Base-by-base conservation (phyloP, 2,113 vertebrate genomes). In the Neotoma lepida region DNA sequence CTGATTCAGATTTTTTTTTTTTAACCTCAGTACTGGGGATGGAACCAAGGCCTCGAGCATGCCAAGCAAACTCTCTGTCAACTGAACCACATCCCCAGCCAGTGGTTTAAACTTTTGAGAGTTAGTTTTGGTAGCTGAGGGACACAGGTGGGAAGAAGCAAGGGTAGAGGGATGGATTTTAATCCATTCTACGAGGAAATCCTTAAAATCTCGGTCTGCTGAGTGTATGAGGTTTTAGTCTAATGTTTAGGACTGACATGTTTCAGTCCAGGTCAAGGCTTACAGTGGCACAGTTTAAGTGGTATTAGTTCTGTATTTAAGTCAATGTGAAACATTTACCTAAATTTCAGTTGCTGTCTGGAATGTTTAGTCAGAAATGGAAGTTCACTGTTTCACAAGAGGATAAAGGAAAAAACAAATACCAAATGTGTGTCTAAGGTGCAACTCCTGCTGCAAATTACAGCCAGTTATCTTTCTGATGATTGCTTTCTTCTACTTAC, bases 291-390 rank as follows among this genome's bases (percentile, higher is more conserved):
- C 46, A 18, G 39, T 85, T 66, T 46, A 66, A 64, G 41, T 46
- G 44, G 9, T 85, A 26, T 51, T 51, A 68, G 15, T 49, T 71
- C 54, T 66, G 1, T 91, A 41, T 80, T 86, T 94, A 94, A 58
- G 92, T 51, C n/a, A 68, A 2, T 94, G 44, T 26, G 39, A 91
- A 35, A 71, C 9, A 39, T 77, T 82, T 9, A 82, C 51, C 68
- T 87, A 56, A 73, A 87, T 92, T 88, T 58, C 22, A 89, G 39
- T 87, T 89, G 35, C 33, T 90, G 1, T 86, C 94, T 90, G 80
- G 30, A 96, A 92, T 80, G 22, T 80, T 82, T 93, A 71, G 14
- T 88, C 22, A 92, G 49, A 90, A 96, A 88, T 30, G 64, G 44
- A 95, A 81, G 35, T 85, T 93, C 30, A 88, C 51, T 89, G 9